Percentiles rank a stretch among this genome's conserved stretches.
These are phyloP conservation scores for Xylocopa sonorina DNA, from an alignment of 1,140 invertebrate species.

Conservation along the genomic window DNA sequence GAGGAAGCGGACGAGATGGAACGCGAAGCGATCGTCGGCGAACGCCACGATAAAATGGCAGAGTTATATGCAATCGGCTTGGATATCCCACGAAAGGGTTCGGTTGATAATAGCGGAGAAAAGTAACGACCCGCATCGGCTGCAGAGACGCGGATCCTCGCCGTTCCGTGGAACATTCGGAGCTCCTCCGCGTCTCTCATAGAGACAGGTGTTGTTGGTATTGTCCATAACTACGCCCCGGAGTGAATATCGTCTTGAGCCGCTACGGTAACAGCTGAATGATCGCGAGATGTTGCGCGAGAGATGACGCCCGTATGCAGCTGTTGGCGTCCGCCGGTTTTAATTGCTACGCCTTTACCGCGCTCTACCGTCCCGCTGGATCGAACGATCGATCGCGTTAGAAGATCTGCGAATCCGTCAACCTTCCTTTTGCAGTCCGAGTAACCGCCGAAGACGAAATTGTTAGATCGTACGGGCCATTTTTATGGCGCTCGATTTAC, in stretches of 20 bases:
- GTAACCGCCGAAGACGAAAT: too few relatives aligned
- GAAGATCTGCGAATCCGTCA: neutral
- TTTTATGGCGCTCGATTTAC: too few relatives aligned
- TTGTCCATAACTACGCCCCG: slow-evolving; percentile 47
- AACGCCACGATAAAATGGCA: neutral
- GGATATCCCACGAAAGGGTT: neutral
- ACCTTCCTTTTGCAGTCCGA: too few relatives aligned
- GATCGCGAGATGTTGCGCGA: slow-evolving; percentile 65
- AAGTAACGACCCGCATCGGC: slow-evolving; percentile 36
- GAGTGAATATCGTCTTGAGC: slow-evolving; percentile 39
- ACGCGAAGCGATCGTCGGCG: neutral
- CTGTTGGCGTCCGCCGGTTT: slow-evolving; percentile 61
- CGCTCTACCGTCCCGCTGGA: neutral
- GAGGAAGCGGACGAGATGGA: neutral
- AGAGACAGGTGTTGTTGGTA: slow-evolving; percentile 60
- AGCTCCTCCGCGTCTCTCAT: slow-evolving; percentile 9
- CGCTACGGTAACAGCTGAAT: slow-evolving; percentile 73
- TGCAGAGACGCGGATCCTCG: too few relatives aligned
- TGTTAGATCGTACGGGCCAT: too few relatives aligned
- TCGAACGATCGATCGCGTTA: neutral
- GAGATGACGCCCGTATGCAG: slow-evolving; percentile 73
- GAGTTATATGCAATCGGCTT: neutral
- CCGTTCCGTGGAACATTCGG: neutral
- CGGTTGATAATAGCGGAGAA: neutral
- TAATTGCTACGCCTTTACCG: slow-evolving; percentile 51